Evolutionary conservation across 2,113 vertebrate species (phyloP).

Genomic region (Percopsis transmontana): DNA sequence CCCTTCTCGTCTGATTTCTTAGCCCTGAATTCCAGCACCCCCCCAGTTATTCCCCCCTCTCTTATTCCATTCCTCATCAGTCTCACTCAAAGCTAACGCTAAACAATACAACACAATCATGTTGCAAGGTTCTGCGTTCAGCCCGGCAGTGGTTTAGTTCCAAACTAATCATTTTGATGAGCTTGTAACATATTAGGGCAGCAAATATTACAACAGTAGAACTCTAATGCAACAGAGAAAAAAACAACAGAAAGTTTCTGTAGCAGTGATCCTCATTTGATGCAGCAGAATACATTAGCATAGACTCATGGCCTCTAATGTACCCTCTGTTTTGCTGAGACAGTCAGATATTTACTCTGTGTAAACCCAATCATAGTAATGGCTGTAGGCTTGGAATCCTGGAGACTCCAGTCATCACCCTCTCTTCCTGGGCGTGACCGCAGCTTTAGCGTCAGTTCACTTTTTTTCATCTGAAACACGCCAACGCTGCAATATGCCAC

Average conservation of each 20-base stretch:
- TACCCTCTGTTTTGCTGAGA: slow-evolving; percentile 62
- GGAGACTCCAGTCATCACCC: slow-evolving; percentile 52
- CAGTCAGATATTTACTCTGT: slow-evolving; percentile 51
- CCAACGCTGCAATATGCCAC: slow-evolving; percentile 40
- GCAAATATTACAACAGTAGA: not conserved
- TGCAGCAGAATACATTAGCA: slow-evolving; percentile 60
- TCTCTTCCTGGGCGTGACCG: slow-evolving; percentile 37
- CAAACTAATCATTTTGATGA: slow-evolving; percentile 30
- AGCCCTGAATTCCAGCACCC: not conserved
- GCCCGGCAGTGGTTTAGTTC: not conserved
- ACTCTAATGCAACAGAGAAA: not conserved
- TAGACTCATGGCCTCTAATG: slow-evolving; percentile 51
- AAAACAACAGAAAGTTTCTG: slow-evolving; percentile 32
- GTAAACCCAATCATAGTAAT: slow-evolving; percentile 65
- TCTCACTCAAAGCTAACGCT: not conserved
- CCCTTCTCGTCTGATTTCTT: not conserved
- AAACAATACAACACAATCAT: not conserved
- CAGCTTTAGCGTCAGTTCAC: slow-evolving; percentile 50
- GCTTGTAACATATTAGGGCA: not conserved
- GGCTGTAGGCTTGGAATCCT: slow-evolving; percentile 46
- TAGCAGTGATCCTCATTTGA: slow-evolving; percentile 40
- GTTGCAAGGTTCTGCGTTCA: slow-evolving; percentile 3
- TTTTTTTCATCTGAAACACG: slow-evolving; percentile 52
- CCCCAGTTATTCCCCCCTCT: not conserved
- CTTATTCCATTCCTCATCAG: not conserved